Evolutionary conservation across 2,888 invertebrate genomes (phyloP).

Genomic region (Allolobophora icterica): DNA sequence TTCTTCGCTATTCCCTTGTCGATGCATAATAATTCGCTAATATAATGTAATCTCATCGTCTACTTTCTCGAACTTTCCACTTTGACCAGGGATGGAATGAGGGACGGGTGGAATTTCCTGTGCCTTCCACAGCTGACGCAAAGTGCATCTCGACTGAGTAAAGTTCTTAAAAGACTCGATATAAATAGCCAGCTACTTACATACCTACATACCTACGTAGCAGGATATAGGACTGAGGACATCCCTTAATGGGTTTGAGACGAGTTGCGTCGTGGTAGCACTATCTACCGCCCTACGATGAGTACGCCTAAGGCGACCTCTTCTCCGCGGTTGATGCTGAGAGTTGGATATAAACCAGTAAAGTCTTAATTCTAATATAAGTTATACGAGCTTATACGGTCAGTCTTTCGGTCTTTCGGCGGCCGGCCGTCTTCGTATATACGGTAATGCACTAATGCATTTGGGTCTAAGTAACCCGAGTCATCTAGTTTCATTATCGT

Average conservation of each 20-base stretch:
- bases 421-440: neutral
- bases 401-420: neutral
- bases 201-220: neutral
- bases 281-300: neutral
- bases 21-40: neutral
- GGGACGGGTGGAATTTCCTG: neutral
- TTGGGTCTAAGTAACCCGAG: neutral
- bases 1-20: neutral
- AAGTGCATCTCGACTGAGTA: neutral
- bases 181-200: neutral
- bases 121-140: neutral
- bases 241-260: neutral
- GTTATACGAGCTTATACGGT: constrained; percentile 11
- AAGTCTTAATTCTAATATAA: constrained; percentile 17
- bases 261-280: neutral
- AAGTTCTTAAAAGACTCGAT: neutral
- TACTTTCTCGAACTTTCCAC: neutral
- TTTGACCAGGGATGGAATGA: neutral
- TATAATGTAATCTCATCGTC: neutral
- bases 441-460: constrained; percentile 19
- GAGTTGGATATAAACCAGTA: neutral
- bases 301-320: neutral
- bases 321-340: neutral
- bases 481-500: constrained; percentile 25
- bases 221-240: neutral